phyloP scores from a whole-genome alignment of 2,888 invertebrate genomes.

The Oligia strigilis region DNA sequence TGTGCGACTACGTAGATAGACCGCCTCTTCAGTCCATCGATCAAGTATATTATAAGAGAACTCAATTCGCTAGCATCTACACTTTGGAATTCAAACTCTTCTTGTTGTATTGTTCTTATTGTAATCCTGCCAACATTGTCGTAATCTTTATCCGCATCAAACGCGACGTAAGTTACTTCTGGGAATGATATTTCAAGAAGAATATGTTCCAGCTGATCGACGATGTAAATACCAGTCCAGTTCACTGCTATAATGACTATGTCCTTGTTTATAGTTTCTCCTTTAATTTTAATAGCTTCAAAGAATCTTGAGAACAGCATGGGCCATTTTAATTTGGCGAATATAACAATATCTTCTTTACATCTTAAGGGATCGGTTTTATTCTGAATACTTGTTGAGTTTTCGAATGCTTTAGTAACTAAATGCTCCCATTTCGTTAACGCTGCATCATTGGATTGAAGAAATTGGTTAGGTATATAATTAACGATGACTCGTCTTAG shows the following conservation, averaged over 20 bases:
- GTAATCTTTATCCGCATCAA: slow-evolving; percentile 87
- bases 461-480: slow-evolving; percentile 95
- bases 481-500: slow-evolving; percentile 93
- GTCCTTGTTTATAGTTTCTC: slow-evolving; percentile 92
- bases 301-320: slow-evolving; percentile 98
- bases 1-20: slow-evolving; percentile 96
- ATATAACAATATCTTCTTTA: slow-evolving; percentile 97
- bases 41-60: slow-evolving; percentile 95
- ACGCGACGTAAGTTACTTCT: slow-evolving; percentile 95
- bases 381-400: slow-evolving; percentile 93
- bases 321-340: slow-evolving; percentile 98
- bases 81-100: slow-evolving; percentile 97
- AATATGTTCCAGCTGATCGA: slow-evolving; percentile 97
- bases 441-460: slow-evolving; percentile 92
- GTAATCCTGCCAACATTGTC: slow-evolving; percentile 92
- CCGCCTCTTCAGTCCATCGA: slow-evolving; percentile 96
- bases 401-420: slow-evolving; percentile 93
- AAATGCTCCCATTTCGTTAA: slow-evolving; percentile 93
- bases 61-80: slow-evolving; percentile 96
- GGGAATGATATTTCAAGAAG: slow-evolving; percentile 96
- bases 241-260: slow-evolving; percentile 98
- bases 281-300: slow-evolving; percentile 95
- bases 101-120: slow-evolving; percentile 95
- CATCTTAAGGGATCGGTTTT: slow-evolving; percentile 92
- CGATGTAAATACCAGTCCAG: slow-evolving; percentile 97